These are phyloP conservation scores for Cynopterus sphinx DNA, from an alignment of 2,797 vertebrate genomes.

Conservation along the genomic window DNA sequence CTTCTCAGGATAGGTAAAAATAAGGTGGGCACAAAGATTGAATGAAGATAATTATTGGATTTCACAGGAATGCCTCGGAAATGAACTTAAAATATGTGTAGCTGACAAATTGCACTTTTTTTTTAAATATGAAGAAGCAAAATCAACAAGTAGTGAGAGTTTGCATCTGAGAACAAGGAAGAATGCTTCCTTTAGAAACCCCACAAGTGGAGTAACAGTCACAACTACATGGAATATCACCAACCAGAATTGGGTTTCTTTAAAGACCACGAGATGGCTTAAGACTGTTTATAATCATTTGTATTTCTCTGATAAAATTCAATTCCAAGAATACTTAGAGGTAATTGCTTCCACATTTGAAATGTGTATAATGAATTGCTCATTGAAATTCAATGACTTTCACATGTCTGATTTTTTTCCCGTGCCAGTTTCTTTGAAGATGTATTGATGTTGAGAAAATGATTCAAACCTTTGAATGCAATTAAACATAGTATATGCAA, in stretches of 20 bases:
- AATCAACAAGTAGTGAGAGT: background rate
- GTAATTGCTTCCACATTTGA: conserved; percentile 66
- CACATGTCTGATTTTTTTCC: conserved; percentile 40
- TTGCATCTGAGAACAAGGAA: background rate
- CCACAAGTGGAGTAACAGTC: background rate
- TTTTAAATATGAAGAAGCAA: background rate
- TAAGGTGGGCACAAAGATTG: background rate
- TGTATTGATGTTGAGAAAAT: conserved; percentile 61
- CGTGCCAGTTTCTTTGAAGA: conserved; percentile 64
- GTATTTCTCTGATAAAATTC: conserved; percentile 53
- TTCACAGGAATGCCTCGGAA: background rate
- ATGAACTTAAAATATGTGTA: background rate
- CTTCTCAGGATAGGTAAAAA: background rate
- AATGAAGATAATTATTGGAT: background rate
- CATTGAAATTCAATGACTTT: conserved; percentile 69
- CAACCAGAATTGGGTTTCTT: background rate
- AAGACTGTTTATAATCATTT: conserved; percentile 26
- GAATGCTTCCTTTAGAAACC: background rate
- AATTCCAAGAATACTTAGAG: conserved; percentile 39
- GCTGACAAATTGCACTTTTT: background rate
- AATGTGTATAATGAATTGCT: conserved; percentile 70
- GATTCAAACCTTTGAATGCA: conserved; percentile 53
- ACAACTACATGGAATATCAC: background rate
- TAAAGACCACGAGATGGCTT: background rate
- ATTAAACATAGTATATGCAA: conserved; percentile 41